Percentiles rank a stretch among this genome's conserved stretches.
These are phyloP conservation scores for Furnarius figulus DNA, from an alignment of 2,113 vertebrate species.

Conservation along the genomic window DNA sequence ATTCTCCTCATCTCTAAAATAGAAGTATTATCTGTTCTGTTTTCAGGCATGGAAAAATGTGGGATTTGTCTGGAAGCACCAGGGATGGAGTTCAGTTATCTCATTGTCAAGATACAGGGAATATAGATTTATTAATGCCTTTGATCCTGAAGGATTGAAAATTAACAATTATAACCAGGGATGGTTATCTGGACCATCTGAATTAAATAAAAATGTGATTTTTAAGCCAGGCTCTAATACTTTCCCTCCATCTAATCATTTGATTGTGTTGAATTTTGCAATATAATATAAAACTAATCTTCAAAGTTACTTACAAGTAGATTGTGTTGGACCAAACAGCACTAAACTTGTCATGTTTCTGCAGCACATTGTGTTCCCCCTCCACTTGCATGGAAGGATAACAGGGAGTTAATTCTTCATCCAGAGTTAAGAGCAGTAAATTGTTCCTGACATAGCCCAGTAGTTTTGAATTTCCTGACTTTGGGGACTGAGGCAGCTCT, in stretches of 20 bases:
- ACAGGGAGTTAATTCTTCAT: constrained; percentile 21
- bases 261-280: background rate
- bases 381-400: background rate
- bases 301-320: background rate
- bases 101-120: background rate
- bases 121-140: background rate
- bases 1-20: background rate
- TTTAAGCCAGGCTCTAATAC: background rate
- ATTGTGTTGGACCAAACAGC: background rate
- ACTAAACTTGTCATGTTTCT: background rate
- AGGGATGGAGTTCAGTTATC: background rate
- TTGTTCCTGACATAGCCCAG: constrained; percentile 12
- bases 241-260: background rate
- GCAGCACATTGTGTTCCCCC: background rate
- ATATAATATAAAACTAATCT: background rate
- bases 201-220: background rate
- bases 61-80: background rate
- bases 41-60: background rate
- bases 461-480: constrained; percentile 52
- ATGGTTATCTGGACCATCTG: background rate
- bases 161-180: background rate
- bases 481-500: constrained; percentile 32
- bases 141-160: constrained; percentile 12
- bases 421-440: background rate
- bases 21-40: background rate